phyloP scores from a whole-genome alignment of 2,113 vertebrate species.

The Oncorhynchus masou region DNA sequence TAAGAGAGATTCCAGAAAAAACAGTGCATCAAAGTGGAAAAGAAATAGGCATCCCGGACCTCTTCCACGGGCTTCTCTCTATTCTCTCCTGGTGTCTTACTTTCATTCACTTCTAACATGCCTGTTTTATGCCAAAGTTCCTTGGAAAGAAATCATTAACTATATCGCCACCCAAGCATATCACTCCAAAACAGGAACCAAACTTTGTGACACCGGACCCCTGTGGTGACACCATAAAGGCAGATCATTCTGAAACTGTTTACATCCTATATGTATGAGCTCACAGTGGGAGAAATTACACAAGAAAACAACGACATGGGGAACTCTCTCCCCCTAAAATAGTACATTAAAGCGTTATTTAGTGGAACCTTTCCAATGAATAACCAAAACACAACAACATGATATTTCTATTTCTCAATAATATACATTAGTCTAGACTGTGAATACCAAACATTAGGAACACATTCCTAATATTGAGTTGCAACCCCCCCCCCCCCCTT shows the following conservation, averaged over 20 bases:
- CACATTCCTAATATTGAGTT: too few species aligned
- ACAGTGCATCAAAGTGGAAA: constrained; percentile 16
- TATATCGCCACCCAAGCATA: not conserved
- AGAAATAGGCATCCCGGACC: not conserved
- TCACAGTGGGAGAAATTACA: not conserved
- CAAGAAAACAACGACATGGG: constrained; percentile 16
- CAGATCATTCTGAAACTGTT: constrained; percentile 3
- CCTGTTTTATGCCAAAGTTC: constrained; percentile 2
- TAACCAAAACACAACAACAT: not conserved
- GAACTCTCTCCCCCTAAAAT: too few species aligned
- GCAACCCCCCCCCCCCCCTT: too few species aligned
- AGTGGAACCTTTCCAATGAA: not conserved
- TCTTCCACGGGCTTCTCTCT: not conserved
- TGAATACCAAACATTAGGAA: too few species aligned
- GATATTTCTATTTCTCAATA: too few species aligned
- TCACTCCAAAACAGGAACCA: constrained; percentile 36
- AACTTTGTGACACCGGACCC: not conserved
- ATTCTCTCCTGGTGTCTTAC: not conserved
- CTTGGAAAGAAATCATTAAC: not conserved
- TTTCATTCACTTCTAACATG: too few species aligned
- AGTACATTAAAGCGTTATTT: too few species aligned
- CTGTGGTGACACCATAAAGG: not conserved
- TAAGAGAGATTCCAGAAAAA: constrained; percentile 36
- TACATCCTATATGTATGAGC: not conserved
- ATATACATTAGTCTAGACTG: too few species aligned